Percentiles rank a stretch among this genome's conserved stretches.
Evolutionary conservation across 2,888 invertebrate species (phyloP).

Genomic region (Chromoteleia sp.): DNA sequence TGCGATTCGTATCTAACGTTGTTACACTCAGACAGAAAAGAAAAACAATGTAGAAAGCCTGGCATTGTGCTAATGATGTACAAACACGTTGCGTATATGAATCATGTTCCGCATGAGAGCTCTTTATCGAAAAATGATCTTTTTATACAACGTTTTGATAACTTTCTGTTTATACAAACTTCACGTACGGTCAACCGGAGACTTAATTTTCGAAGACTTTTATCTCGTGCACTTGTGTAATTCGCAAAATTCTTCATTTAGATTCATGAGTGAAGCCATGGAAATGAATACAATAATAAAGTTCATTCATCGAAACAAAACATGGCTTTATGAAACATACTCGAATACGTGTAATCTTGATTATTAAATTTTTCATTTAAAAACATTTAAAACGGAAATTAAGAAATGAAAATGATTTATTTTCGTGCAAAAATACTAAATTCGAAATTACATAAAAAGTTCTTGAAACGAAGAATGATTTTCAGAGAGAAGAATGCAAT

Average conservation of each 20-base stretch:
- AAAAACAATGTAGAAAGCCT: slow-evolving; percentile 51
- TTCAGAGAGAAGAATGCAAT: slow-evolving; percentile 2
- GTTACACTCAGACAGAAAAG: slow-evolving; percentile 49
- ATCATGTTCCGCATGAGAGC: slow-evolving; percentile 39
- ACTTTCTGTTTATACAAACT: slow-evolving; percentile 11
- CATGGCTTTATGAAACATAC: no score
- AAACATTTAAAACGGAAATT: no score
- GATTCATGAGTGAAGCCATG: no score
- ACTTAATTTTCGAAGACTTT: neutral
- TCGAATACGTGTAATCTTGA: no score
- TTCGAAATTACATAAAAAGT: no score
- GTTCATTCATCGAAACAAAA: no score
- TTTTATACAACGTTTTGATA: slow-evolving; percentile 36
- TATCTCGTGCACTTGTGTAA: slow-evolving; percentile 5
- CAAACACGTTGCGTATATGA: slow-evolving; percentile 38
- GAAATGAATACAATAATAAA: no score
- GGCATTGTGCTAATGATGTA: slow-evolving; percentile 35
- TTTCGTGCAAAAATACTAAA: no score
- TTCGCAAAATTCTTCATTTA: no score
- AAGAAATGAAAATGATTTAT: no score
- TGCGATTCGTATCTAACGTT: slow-evolving; percentile 41
- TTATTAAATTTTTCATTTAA: no score
- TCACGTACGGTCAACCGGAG: slow-evolving; percentile 5
- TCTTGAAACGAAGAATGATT: neutral
- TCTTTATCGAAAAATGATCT: slow-evolving; percentile 34